phyloP scores from a whole-genome alignment of 2,888 invertebrate genomes.

The Athrips mouffetella region DNA sequence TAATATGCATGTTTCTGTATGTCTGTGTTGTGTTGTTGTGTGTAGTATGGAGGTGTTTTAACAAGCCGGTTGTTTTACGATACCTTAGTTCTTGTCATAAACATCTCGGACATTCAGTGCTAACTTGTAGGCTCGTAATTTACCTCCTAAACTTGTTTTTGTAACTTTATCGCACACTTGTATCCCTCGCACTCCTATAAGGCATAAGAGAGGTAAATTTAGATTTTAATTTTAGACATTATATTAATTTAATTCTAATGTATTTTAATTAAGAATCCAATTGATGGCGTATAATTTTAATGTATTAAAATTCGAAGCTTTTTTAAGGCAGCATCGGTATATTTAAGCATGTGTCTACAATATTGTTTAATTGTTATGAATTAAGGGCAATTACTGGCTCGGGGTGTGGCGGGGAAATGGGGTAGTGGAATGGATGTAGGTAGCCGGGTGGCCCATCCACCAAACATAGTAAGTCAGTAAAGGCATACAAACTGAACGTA shows the following conservation, averaged over 20 bases:
- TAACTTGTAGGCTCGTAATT: background rate
- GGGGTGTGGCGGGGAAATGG: too few species aligned
- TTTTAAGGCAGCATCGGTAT: constrained; percentile 59
- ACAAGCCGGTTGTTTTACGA: background rate
- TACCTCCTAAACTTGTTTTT: constrained; percentile 2
- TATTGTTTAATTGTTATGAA: constrained; percentile 62
- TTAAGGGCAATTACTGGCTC: constrained; percentile 56
- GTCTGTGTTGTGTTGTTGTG: background rate
- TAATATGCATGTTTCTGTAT: background rate
- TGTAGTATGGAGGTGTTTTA: background rate
- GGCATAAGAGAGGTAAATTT: constrained; percentile 58
- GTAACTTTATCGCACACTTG: constrained; percentile 9
- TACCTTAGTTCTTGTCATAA: too few species aligned
- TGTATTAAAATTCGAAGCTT: constrained; percentile 60
- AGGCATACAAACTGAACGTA: too few species aligned
- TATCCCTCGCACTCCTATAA: constrained; percentile 53
- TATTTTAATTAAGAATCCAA: constrained; percentile 68
- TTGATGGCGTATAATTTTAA: constrained; percentile 50
- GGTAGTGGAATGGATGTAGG: too few species aligned
- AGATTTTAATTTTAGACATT: constrained; percentile 52
- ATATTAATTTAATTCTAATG: constrained; percentile 59
- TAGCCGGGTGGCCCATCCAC: too few species aligned
- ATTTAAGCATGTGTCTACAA: constrained; percentile 55
- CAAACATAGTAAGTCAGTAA: too few species aligned
- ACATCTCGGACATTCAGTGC: background rate